Evolutionary conservation across 2,888 invertebrate genomes (phyloP).

Genomic region (Spodoptera exigua): DNA sequence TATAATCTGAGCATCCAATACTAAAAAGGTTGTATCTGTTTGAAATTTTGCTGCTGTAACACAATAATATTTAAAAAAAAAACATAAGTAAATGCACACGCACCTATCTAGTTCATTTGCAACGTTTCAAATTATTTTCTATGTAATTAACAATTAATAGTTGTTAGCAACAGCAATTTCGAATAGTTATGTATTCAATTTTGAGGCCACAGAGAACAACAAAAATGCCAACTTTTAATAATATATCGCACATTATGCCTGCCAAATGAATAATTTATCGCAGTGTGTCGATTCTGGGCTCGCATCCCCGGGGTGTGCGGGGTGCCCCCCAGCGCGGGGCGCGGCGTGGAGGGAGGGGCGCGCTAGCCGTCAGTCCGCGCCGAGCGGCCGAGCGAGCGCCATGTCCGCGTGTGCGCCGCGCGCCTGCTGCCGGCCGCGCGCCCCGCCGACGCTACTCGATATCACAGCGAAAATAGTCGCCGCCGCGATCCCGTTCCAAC

Average conservation of each 20-base stretch:
- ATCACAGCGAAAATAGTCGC: slow-evolving; percentile 95
- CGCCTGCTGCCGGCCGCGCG: slow-evolving; percentile 88
- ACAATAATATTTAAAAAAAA: no score
- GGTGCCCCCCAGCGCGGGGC: slow-evolving; percentile 56
- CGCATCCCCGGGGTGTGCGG: slow-evolving; percentile 77
- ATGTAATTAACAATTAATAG: slow-evolving; percentile 53
- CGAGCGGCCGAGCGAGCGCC: slow-evolving; percentile 88
- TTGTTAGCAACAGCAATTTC: slow-evolving; percentile 61
- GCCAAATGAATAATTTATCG: slow-evolving; percentile 88
- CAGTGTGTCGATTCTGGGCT: slow-evolving; percentile 85
- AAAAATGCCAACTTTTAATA: slow-evolving; percentile 89
- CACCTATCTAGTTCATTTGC: background rate
- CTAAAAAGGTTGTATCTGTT: slow-evolving; percentile 3
- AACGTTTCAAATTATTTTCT: slow-evolving; percentile 1
- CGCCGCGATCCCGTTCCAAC: slow-evolving; percentile 95
- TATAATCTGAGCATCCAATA: slow-evolving; percentile 35
- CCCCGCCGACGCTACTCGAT: slow-evolving; percentile 94
- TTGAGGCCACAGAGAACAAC: slow-evolving; percentile 73
- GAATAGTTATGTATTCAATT: slow-evolving; percentile 74
- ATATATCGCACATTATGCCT: slow-evolving; percentile 88
- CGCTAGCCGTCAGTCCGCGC: slow-evolving; percentile 82
- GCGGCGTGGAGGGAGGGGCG: slow-evolving; percentile 63
- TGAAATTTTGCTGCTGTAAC: no score
- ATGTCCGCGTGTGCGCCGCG: slow-evolving; percentile 88
- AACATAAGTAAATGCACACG: no score